Evolutionary conservation across 2,113 vertebrate species (phyloP), one percentile per base, ranked within the genome.

Genomic region (Astatotilapia flaviijosephi): DNA sequence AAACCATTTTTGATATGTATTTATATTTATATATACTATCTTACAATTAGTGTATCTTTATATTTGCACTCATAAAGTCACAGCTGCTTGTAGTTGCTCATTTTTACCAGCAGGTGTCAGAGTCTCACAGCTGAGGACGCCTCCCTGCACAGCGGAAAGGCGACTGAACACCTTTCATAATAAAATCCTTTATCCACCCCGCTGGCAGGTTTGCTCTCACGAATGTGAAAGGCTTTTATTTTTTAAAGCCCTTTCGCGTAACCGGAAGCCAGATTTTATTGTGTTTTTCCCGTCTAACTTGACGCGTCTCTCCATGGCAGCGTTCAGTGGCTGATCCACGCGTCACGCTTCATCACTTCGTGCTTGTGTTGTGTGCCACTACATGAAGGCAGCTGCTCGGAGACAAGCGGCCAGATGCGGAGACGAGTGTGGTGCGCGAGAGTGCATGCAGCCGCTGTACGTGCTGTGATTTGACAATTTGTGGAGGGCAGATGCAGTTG

Each of bases 81-180:
- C 42, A 31, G 42, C 6, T 73, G 12, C 60, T 19, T 81, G 77
- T 35, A 82, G 35, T 45, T 83, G 4, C 12, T 11, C 13, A 19
- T 6, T 42, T 79, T 53, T 3, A 15, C 86, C 92, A 77, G 5
- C 5, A 60, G 80, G 26, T 73, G 91, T 79, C 89, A 65, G 60
- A 15, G 15, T 82, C 37, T 7, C 5, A 6, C 62, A 62, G 83
- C 55, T 35, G 19, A 2, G 31, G 17, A 31, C 4, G 51, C 70
- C 70, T 83, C 23, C 37, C 33, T 92, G 84, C 42, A 80, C 83
- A 93, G 58, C 85, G 93, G 93, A 93, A 90, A 75, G 45, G 15
- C 3, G 7, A 17, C 4, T 2, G 21, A 15, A 1, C 2, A 3
- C n/a, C 28, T 53, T 88, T 81, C 89, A 92, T 53, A 84, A 80